These are phyloP conservation scores for Ctenochaetus hawaiiensis DNA, from an alignment of 2,797 vertebrate genomes.

Conservation along the genomic window DNA sequence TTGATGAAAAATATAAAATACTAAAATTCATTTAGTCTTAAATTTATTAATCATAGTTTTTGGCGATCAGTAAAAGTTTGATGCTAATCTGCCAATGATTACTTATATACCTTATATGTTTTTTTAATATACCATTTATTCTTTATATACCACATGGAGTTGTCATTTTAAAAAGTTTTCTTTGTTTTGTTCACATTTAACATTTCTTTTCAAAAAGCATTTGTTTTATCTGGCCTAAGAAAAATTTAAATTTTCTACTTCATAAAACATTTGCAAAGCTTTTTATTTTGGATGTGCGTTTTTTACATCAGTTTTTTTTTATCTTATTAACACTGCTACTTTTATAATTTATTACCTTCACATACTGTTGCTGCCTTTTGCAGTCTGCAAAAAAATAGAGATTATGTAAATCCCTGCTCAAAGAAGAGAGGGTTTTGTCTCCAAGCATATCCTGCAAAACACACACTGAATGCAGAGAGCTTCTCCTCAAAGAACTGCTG, in stretches of 20 bases:
- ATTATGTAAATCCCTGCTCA: neutral
- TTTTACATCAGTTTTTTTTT: neutral
- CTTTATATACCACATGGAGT: slow-evolving; percentile 17
- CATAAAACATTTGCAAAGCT: neutral
- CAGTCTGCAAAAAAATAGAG: neutral
- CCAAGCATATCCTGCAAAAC: neutral
- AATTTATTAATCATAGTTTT: slow-evolving; percentile 21
- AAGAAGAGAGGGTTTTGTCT: neutral
- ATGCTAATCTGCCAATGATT: neutral
- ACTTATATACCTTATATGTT: neutral
- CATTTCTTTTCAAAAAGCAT: neutral
- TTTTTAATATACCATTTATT: neutral
- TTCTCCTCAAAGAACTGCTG: slow-evolving; percentile 1
- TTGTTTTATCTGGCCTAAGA: neutral
- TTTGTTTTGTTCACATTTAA: neutral
- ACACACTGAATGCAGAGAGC: neutral
- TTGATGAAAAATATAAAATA: slow-evolving; percentile 26
- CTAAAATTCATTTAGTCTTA: neutral
- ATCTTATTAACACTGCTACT: neutral
- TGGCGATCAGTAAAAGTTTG: neutral
- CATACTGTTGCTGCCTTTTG: slow-evolving; percentile 11
- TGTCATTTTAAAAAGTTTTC: neutral
- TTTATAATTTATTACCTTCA: neutral
- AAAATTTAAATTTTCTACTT: neutral
- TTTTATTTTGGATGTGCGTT: neutral